These are phyloP conservation scores for Metacarcinus magister DNA, from an alignment of 2,888 invertebrate species.

Conservation along the genomic window DNA sequence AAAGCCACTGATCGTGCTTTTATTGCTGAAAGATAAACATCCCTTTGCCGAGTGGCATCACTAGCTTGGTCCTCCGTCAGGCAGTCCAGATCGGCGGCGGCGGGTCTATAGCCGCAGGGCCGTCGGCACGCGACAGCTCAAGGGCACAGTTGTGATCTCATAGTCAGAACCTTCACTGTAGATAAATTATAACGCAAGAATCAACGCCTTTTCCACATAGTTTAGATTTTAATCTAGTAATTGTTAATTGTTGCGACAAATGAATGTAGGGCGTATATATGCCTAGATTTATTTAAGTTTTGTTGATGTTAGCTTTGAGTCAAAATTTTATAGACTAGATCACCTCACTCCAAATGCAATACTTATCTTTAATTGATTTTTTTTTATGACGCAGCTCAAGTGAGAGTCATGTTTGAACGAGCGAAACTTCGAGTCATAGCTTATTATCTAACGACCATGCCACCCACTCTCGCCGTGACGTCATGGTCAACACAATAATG, in stretches of 20 bases:
- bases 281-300: constrained; percentile 38
- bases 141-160: constrained; percentile 66
- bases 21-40: constrained; percentile 15
- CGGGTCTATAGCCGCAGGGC: not conserved
- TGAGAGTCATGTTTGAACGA: constrained; percentile 49
- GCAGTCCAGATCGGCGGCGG: constrained; percentile 40
- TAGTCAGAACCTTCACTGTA: constrained; percentile 71
- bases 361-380: constrained; percentile 21
- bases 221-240: constrained; percentile 63
- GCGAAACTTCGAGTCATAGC: constrained; percentile 16
- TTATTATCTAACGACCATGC: constrained; percentile 5
- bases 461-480: constrained; percentile 5
- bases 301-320: constrained; percentile 21
- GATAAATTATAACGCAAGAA: constrained; percentile 69
- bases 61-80: not conserved
- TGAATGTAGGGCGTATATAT: constrained; percentile 69
- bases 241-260: constrained; percentile 73
- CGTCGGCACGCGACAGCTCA: constrained; percentile 57
- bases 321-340: constrained; percentile 27
- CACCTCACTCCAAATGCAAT: constrained; percentile 30
- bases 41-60: constrained; percentile 5
- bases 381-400: constrained; percentile 37
- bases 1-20: not conserved
- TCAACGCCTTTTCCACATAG: constrained; percentile 75
- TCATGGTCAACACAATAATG: constrained; percentile 22